Percentiles rank a stretch among this genome's conserved stretches.
Evolutionary conservation across 2,797 vertebrate genomes (phyloP).

Genomic region (Geotrypetes seraphini): DNA sequence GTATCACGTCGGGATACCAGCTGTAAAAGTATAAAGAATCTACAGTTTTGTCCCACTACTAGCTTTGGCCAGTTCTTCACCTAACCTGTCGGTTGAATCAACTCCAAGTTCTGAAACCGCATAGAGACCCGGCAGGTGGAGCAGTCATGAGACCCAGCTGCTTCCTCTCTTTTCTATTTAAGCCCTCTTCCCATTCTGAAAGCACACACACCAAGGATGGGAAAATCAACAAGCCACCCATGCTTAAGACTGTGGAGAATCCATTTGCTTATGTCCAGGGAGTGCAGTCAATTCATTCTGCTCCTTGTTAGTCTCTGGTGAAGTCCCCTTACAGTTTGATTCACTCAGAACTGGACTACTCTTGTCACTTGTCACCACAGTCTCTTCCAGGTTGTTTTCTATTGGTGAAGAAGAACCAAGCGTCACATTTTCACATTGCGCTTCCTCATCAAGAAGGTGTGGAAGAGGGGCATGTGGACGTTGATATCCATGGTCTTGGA

Average conservation of each 20-base stretch:
- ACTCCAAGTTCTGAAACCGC: conserved; percentile 27
- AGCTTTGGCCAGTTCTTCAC: conserved; percentile 37
- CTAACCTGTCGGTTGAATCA: conserved; percentile 19
- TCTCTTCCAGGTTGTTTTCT: conserved; percentile 49
- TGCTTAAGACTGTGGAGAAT: conserved; percentile 27
- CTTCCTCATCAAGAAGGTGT: conserved; percentile 25
- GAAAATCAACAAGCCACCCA: neutral
- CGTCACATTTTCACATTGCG: conserved; percentile 29
- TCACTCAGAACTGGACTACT: conserved; percentile 40
- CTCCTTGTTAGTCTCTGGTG: conserved; percentile 27
- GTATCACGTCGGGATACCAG: conserved; percentile 36
- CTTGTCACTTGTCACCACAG: conserved; percentile 27
- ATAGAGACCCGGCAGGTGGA: conserved; percentile 37
- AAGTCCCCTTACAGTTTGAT: conserved; percentile 32
- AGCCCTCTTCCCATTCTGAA: conserved; percentile 38
- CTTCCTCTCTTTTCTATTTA: conserved; percentile 28
- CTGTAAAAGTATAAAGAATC: conserved; percentile 37
- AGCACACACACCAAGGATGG: conserved; percentile 30
- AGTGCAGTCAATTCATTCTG: conserved; percentile 25
- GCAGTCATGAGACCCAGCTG: conserved; percentile 30
- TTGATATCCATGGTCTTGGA: conserved; percentile 26
- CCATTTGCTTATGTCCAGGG: conserved; percentile 35
- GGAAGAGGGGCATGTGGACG: conserved; percentile 18
- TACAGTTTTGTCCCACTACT: conserved; percentile 34
- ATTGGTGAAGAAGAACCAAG: conserved; percentile 42